phyloP scores from a whole-genome alignment of 2,888 invertebrate genomes.

The Stegana nigrithorax region DNA sequence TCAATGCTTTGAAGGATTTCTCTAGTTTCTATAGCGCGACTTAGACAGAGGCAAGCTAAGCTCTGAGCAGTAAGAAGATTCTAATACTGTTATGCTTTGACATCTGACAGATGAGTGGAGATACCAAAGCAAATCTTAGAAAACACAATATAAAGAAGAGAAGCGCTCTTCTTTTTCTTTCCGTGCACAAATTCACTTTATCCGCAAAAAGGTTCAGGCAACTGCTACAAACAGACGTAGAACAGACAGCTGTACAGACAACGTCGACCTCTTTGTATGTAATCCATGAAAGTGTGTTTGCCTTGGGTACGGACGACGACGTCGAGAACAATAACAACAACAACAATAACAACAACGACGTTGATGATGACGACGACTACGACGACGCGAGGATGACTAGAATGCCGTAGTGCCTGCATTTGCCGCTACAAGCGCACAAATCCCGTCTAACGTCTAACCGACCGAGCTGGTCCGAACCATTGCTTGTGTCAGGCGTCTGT shows the following conservation, averaged over 20 bases:
- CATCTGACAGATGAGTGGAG: no score
- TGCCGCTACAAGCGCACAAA: neutral
- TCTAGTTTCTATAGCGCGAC: no score
- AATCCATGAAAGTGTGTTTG: conserved; percentile 49
- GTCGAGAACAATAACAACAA: neutral
- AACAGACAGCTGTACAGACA: conserved; percentile 40
- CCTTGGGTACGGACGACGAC: conserved; percentile 3
- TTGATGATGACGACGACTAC: no score
- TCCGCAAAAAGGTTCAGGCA: conserved; percentile 46
- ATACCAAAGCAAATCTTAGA: no score
- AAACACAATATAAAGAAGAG: no score
- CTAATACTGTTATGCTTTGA: no score
- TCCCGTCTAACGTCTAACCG: neutral
- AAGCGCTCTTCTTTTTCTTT: no score
- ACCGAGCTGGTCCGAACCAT: neutral
- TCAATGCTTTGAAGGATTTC: no score
- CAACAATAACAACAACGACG: no score
- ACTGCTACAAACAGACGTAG: conserved; percentile 37
- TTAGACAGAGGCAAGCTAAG: no score
- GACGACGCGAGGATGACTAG: neutral
- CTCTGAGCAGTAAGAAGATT: no score
- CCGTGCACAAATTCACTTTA: conserved; percentile 17
- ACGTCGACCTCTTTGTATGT: conserved; percentile 43
- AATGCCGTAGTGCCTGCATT: conserved; percentile 4
- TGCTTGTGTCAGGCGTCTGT: no score